These are phyloP conservation scores for Chironomus striatipennis DNA, from an alignment of 1,140 invertebrate genomes.

Conservation along the genomic window DNA sequence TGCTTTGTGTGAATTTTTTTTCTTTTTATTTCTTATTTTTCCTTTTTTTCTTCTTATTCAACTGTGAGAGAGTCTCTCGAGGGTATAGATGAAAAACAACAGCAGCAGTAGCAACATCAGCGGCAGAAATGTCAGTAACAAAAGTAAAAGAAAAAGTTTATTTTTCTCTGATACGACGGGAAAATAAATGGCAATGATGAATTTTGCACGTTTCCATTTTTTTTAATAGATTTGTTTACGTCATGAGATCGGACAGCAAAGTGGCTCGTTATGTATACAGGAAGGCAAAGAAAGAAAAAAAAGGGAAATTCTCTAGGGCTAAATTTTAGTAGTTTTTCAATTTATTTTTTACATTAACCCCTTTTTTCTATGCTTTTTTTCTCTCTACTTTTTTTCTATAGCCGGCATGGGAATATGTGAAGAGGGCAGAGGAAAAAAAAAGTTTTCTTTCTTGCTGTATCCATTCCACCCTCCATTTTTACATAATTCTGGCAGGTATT, in stretches of 20 bases:
- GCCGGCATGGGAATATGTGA: neutral
- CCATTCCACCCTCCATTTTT: no score
- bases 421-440: neutral
- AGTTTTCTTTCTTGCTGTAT: neutral
- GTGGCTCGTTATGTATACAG: neutral
- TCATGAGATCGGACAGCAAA: conserved; percentile 6
- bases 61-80: neutral
- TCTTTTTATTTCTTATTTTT: neutral
- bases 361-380: neutral
- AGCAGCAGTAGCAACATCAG: neutral
- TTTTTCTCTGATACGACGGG: neutral
- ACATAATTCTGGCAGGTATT: no score
- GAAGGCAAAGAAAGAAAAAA: neutral
- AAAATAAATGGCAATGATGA: conserved; percentile 13
- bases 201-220: conserved; percentile 13
- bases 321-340: conserved; percentile 14
- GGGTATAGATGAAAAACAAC: neutral
- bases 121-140: neutral
- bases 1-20: neutral
- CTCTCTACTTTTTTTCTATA: neutral
- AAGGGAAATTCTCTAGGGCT: neutral
- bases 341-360: conserved; percentile 14
- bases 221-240: conserved; percentile 5
- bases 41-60: neutral
- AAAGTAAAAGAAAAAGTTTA: neutral